These are phyloP conservation scores for Leptinotarsa peninsularis DNA, from an alignment of 2,888 invertebrate genomes.

Conservation along the genomic window DNA sequence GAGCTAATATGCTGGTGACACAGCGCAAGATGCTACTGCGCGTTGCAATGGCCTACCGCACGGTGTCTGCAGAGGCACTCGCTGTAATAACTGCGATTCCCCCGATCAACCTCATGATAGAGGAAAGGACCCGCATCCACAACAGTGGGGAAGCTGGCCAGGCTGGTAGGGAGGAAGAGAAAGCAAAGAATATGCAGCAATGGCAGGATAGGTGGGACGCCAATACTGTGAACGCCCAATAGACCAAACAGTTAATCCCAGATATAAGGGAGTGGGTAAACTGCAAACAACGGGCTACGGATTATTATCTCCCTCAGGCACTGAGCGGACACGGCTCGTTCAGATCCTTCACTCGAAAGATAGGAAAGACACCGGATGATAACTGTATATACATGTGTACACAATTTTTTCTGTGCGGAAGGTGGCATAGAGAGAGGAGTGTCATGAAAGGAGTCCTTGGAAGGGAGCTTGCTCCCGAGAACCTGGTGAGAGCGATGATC, in stretches of 20 bases:
- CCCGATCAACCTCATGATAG: constrained; percentile 38
- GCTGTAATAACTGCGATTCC: constrained; percentile 30
- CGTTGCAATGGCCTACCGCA: constrained; percentile 31
- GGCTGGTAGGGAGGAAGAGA: not conserved
- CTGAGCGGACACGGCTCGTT: not conserved
- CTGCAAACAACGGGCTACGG: not conserved
- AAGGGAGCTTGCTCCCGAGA: too few species aligned
- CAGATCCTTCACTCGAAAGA: not conserved
- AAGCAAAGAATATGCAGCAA: not conserved
- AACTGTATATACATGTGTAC: too few species aligned
- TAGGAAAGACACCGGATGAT: not conserved
- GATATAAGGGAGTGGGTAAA: not conserved
- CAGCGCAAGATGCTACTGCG: constrained; percentile 29
- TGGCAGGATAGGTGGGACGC: constrained; percentile 26
- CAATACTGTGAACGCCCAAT: constrained; percentile 6
- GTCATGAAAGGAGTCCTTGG: too few species aligned
- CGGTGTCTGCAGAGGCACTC: constrained; percentile 31
- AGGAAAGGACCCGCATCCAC: constrained; percentile 26
- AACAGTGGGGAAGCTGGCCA: not conserved
- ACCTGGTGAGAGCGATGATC: too few species aligned
- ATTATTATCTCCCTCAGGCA: not conserved
- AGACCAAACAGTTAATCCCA: constrained; percentile 20
- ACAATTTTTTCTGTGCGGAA: too few species aligned
- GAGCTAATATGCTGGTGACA: constrained; percentile 1
- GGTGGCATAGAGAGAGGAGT: too few species aligned